Percentiles rank a stretch among this genome's conserved stretches.
Conservation (phyloP, 92 coral and sea anemone genomes). For the Paragorgia papillata region DNA sequence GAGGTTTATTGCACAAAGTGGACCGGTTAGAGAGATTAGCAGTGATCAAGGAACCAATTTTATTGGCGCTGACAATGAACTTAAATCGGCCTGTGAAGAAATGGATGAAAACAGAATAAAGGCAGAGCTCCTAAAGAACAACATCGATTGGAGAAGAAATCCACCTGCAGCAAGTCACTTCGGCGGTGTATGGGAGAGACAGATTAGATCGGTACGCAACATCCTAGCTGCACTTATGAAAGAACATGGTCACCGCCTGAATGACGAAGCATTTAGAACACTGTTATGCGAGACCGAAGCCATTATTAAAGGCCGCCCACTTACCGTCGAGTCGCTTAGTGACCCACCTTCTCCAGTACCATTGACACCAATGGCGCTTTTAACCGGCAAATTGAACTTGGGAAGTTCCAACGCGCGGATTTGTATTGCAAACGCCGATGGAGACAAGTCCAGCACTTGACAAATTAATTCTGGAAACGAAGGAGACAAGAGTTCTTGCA, state of each 20-base stretch:
- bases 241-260: conserved; percentile 8
- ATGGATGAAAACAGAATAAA: background rate
- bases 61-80: background rate
- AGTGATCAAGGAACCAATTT: conserved; percentile 20
- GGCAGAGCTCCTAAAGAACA: background rate
- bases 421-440: conserved; percentile 21
- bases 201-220: conserved; percentile 7
- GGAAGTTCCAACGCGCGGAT: conserved; percentile 27
- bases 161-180: conserved; percentile 26
- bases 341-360: background rate
- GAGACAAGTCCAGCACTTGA: conserved; percentile 17
- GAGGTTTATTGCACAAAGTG: background rate
- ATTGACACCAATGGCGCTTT: background rate
- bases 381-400: background rate
- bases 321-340: background rate
- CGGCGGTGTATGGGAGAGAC: conserved; percentile 21
- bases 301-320: background rate
- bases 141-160: conserved; percentile 8
- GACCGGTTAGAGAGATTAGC: conserved; percentile 1
- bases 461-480: background rate
- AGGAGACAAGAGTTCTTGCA: conserved; percentile 22
- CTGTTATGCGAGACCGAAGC: conserved; percentile 1
- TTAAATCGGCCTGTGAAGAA: background rate
- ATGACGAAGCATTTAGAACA: conserved; percentile 11
- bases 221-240: conserved; percentile 4